Evolutionary conservation across 1,140 invertebrate genomes (phyloP), one percentile per base, ranked within the genome.

Genomic region (Brachionus rotundiformis): DNA sequence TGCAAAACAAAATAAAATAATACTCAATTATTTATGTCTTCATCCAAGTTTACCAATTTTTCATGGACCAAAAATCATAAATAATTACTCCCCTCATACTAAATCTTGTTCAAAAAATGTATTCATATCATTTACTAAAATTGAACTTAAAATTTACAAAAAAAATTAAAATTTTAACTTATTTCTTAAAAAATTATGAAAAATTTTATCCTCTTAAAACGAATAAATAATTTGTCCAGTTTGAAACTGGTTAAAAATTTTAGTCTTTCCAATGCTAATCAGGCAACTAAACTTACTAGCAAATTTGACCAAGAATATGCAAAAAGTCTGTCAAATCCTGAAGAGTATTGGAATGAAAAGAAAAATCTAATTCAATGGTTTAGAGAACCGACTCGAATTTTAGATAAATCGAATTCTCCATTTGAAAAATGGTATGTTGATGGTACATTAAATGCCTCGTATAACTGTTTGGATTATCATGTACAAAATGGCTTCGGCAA

Each of bases 341-440:
- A 94, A 84, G 91, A 92, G 47, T 96, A 95, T 87, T 98, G 94
- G 94, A 90, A 89, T 4, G 92, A 95, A 84, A 90, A 93, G 10
- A 94, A 91, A 0, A 86, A 88, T 33, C 83, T 91, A 2, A 85
- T 96, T 0, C 90, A 91, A 23, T 98, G 95, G 95, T 36, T 79
- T n/a, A 33, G 92, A 84, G 92, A 92, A 0, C 96, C 93, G 93
- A 88, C 91, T 3, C 91, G 91, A 86, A 93, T 96, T 3, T 84
- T 96, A 75, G 94, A 96, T 84, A 91, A 94, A 84, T 91, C 90
- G 11, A 91, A 93, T 84, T 90, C 92, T 23, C 94, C 94, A 1
- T 95, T 94, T 84, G 94, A 93, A 8, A 94, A 94, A 91, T 96
- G 95, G 95, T 94, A 90, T 29, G 91, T 92, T 0, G 94, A 93